These are phyloP conservation scores for Trididemnum nubilum DNA, from an alignment of 23 tunicate species.

Conservation along the genomic window DNA sequence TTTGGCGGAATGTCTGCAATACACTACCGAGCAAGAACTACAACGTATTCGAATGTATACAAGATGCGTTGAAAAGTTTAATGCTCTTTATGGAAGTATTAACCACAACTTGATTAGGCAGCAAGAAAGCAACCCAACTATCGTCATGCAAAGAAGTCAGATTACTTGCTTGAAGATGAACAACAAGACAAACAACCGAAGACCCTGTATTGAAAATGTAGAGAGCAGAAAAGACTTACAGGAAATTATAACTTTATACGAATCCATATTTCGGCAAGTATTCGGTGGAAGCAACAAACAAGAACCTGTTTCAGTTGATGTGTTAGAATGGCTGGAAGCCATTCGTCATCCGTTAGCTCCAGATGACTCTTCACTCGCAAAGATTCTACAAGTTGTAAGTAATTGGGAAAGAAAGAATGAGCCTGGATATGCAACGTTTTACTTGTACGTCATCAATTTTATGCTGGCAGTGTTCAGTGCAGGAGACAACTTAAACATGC, in stretches of 20 bases:
- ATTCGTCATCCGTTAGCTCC: slow-evolving; percentile 47
- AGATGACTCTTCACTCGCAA: slow-evolving; percentile 16
- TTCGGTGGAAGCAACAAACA: neutral
- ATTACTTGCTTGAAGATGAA: slow-evolving; percentile 33
- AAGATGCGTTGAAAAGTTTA: slow-evolving; percentile 37
- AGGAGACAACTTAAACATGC: slow-evolving; percentile 28
- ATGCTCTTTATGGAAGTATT: slow-evolving; percentile 23
- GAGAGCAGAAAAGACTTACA: slow-evolving; percentile 7
- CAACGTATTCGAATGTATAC: slow-evolving; percentile 1
- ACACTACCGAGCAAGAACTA: slow-evolving; percentile 27
- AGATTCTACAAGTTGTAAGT: slow-evolving; percentile 21
- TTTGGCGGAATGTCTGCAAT: slow-evolving; percentile 45
- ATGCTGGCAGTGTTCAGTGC: slow-evolving; percentile 44
- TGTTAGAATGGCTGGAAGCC: slow-evolving; percentile 69
- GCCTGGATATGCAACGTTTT: slow-evolving; percentile 56
- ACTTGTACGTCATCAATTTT: slow-evolving; percentile 45
- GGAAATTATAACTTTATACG: slow-evolving; percentile 22
- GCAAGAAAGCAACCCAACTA: neutral
- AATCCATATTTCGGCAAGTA: slow-evolving; percentile 7
- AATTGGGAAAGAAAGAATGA: slow-evolving; percentile 55
- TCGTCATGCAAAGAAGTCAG: slow-evolving; percentile 22
- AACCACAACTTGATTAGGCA: neutral
- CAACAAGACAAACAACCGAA: neutral
- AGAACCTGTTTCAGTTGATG: slow-evolving; percentile 17
- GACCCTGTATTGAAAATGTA: slow-evolving; percentile 28